A percentile compares a stretch with the other conserved stretches of the same genome.
Evolutionary conservation across 2,888 invertebrate genomes (phyloP).

Genomic region (Amblyteles armatorius): DNA sequence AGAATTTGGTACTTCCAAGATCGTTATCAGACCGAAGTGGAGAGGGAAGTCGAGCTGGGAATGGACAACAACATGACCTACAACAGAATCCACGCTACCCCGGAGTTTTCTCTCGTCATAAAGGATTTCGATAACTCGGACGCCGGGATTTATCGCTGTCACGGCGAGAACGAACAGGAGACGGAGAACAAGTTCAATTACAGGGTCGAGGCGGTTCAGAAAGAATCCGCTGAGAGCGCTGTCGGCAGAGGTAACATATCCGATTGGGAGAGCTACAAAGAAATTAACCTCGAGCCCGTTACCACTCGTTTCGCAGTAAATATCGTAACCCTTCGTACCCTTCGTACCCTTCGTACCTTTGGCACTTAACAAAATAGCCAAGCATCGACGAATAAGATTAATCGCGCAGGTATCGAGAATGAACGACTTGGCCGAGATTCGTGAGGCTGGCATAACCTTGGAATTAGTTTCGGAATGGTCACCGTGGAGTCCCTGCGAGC

Average conservation of each 20-base stretch:
- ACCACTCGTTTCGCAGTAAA: slow-evolving; percentile 84
- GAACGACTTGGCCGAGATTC: slow-evolving; percentile 83
- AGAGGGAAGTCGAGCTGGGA: slow-evolving; percentile 84
- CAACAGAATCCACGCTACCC: slow-evolving; percentile 84
- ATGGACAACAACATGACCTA: slow-evolving; percentile 84
- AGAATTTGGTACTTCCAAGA: slow-evolving; percentile 86
- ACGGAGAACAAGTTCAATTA: slow-evolving; percentile 85
- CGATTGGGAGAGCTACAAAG: slow-evolving; percentile 85
- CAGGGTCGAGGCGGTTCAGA: slow-evolving; percentile 83
- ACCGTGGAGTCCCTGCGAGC: slow-evolving; percentile 86
- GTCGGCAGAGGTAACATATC: slow-evolving; percentile 84
- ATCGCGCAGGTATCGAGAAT: slow-evolving; percentile 81
- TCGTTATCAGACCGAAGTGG: slow-evolving; percentile 76
- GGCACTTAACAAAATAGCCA: neutral
- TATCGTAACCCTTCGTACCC: neutral
- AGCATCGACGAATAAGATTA: neutral
- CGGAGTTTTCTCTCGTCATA: slow-evolving; percentile 85
- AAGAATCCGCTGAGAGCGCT: slow-evolving; percentile 62
- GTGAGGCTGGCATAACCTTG: slow-evolving; percentile 83
- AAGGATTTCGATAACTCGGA: slow-evolving; percentile 83
- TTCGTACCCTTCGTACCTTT: neutral
- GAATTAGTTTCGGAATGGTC: slow-evolving; percentile 86
- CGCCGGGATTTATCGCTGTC: slow-evolving; percentile 86
- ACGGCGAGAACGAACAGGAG: slow-evolving; percentile 83
- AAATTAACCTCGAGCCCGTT: slow-evolving; percentile 84